Conservation (phyloP, 2,888 invertebrate genomes). For the Parnassius orleans region DNA sequence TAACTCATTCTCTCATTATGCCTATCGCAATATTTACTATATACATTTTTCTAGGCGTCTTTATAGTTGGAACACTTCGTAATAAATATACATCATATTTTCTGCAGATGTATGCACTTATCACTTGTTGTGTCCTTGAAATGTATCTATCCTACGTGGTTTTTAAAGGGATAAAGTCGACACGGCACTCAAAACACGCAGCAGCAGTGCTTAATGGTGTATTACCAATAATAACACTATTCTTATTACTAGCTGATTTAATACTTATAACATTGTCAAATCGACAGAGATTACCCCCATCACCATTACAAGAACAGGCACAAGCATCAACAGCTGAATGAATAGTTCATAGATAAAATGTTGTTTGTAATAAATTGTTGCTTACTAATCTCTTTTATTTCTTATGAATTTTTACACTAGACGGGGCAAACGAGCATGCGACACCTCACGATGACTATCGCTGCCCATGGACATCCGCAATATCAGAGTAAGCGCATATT, state of each 20-base stretch:
- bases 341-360: slow-evolving; percentile 13
- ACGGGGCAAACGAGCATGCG: no score
- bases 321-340: slow-evolving; percentile 26
- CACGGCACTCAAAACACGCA: slow-evolving; percentile 32
- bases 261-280: slow-evolving; percentile 47
- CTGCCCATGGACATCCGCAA: no score
- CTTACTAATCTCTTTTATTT: background rate
- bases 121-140: slow-evolving; percentile 47
- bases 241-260: slow-evolving; percentile 54
- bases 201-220: slow-evolving; percentile 53
- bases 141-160: slow-evolving; percentile 45
- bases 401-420: background rate
- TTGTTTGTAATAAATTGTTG: background rate
- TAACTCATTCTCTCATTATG: slow-evolving; percentile 53
- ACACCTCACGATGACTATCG: no score
- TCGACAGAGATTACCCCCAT: slow-evolving; percentile 34
- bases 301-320: slow-evolving; percentile 22
- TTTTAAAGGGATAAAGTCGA: slow-evolving; percentile 42
- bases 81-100: slow-evolving; percentile 46
- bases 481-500: no score
- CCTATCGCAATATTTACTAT: slow-evolving; percentile 56
- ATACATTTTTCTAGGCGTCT: slow-evolving; percentile 49
- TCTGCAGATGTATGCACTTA: slow-evolving; percentile 52
- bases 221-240: slow-evolving; percentile 54
- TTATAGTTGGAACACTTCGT: slow-evolving; percentile 40